Base-by-base conservation (phyloP, 2,888 invertebrate species). In the Rhogogaster chlorosoma region DNA sequence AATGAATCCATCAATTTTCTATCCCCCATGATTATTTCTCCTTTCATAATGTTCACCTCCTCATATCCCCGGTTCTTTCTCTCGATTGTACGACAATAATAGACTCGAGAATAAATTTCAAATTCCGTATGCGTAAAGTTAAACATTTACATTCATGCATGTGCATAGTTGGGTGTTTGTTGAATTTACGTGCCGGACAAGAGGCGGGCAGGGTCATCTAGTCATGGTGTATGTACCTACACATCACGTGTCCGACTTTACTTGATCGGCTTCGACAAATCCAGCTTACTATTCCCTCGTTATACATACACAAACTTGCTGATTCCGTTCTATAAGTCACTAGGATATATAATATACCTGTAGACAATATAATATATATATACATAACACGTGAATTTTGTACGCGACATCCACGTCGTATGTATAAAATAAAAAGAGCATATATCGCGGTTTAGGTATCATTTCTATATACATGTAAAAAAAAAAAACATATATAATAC, bases 181-280 rank as follows among this genome's bases (percentile, higher is more conserved):
- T 67, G 29, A 7, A 67, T 67, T 67, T 67, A 32, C 67, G 67
- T 67, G 61, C 22, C 26, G 26, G 26, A 61, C 26, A 61, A 61
- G 26, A 61, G 26, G 2, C 53, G n/a, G 53, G 9, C 61, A 61
- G 61, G 61, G 61, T 61, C 61, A 61, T 61, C 26, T 26, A 61
- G 61, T 26, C 61, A 61, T 61, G 10, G 12, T 67, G 67, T 64
- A 67, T 32, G 32, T 67, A 67, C 67, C 22, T 67, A 67, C n/a
- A 42, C 38, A 42, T 67, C 67, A 73, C 71, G 71, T 73, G n/a
- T 42, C 22, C 42, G 73, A 73, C 26, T 53, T 53, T 53, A 53
- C 53, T 73, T 73, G 73, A 73, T 73, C 73, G 73, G 73, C 38
- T 73, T 71, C 67, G 32, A 29, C 38, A 38, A 73, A 73, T 73